Conservation (phyloP, 1,140 invertebrate species). For the Neocloeon triangulifer region DNA sequence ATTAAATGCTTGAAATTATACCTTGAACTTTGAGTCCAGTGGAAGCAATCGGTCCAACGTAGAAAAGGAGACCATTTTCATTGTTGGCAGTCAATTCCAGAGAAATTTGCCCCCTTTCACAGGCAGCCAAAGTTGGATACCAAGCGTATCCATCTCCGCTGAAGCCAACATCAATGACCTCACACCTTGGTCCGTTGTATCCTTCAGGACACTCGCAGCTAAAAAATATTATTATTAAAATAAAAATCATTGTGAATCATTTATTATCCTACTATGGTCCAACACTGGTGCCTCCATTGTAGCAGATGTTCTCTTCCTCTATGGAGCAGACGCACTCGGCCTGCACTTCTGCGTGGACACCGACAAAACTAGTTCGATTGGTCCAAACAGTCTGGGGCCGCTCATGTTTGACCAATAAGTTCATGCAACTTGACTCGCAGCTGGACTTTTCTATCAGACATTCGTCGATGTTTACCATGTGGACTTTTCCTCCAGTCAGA, state of each 20-base stretch:
- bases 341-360: constrained; percentile 55
- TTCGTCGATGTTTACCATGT: constrained; percentile 72
- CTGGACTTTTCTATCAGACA: constrained; percentile 50
- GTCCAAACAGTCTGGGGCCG: constrained; percentile 62
- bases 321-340: constrained; percentile 47
- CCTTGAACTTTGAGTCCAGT: constrained; percentile 1
- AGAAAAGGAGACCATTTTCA: constrained; percentile 66
- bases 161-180: constrained; percentile 69
- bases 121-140: constrained; percentile 56
- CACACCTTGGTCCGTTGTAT: constrained; percentile 70
- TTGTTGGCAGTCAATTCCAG: constrained; percentile 52
- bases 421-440: constrained; percentile 48
- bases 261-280: too few species aligned
- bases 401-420: constrained; percentile 39
- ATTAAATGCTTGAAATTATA: constrained; percentile 1
- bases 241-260: too few species aligned
- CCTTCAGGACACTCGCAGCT: constrained; percentile 39
- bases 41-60: constrained; percentile 54
- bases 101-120: constrained; percentile 50
- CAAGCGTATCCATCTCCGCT: constrained; percentile 69
- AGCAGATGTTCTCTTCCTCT: constrained; percentile 23
- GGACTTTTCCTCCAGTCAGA: constrained; percentile 42
- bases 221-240: too few species aligned
- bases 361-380: constrained; percentile 73
- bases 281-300: constrained; percentile 46